These are phyloP conservation scores for Patagioenas fasciata DNA, from an alignment of 2,113 vertebrate species.

Conservation along the genomic window DNA sequence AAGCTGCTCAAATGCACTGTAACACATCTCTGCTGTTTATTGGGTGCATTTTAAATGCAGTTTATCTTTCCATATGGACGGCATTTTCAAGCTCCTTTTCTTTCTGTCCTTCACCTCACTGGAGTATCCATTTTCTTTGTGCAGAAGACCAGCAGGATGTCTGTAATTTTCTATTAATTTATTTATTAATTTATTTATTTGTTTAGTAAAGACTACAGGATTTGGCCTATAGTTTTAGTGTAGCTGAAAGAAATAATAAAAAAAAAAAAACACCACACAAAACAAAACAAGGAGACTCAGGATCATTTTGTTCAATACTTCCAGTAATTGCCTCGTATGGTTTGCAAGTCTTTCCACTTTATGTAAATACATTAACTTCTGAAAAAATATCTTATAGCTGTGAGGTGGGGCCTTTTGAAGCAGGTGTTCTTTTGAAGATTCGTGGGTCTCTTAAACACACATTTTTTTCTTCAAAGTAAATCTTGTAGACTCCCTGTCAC, in stretches of 20 bases:
- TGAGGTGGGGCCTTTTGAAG: constrained; percentile 29
- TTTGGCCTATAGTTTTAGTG: constrained; percentile 36
- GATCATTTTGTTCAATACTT: background rate
- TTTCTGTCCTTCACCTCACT: background rate
- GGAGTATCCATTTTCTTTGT: background rate
- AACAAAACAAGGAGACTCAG: background rate
- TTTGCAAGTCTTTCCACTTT: constrained; percentile 31
- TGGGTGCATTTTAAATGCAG: background rate
- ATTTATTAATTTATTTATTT: background rate
- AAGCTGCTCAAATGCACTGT: background rate
- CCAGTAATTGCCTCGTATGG: constrained; percentile 1
- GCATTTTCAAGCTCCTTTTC: background rate
- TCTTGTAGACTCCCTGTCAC: constrained; percentile 34
- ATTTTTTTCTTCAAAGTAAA: constrained; percentile 40
- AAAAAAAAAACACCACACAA: background rate
- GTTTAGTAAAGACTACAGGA: background rate
- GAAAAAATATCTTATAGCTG: constrained; percentile 1
- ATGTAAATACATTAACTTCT: constrained; percentile 31
- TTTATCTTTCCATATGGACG: background rate
- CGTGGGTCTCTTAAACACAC: background rate
- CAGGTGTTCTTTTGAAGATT: constrained; percentile 21
- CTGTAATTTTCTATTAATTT: background rate
- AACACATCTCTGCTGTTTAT: background rate
- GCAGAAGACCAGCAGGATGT: background rate
- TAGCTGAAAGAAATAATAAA: constrained; percentile 32